Percentiles rank a stretch among this genome's conserved stretches.
Evolutionary conservation across 2,797 vertebrate genomes (phyloP).

Genomic region (Clarias platycephalus): DNA sequence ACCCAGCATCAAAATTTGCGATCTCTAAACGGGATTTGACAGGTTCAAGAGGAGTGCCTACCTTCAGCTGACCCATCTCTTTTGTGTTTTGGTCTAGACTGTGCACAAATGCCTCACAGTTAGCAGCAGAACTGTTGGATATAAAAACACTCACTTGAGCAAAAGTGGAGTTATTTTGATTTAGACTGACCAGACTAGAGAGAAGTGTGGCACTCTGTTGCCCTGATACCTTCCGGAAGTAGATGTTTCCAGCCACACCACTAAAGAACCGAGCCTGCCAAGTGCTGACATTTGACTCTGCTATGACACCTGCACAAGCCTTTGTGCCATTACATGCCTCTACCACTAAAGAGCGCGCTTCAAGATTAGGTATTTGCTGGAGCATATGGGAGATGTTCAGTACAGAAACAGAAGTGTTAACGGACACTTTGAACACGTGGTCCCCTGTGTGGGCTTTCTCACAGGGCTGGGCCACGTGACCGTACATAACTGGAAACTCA

Average conservation of each 20-base stretch:
- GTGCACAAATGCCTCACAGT: conserved; percentile 62
- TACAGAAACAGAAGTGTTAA: background rate
- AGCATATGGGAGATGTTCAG: conserved; percentile 62
- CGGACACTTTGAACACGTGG: conserved; percentile 59
- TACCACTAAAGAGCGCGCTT: conserved; percentile 72
- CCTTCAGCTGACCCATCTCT: conserved; percentile 61
- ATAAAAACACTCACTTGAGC: conserved; percentile 58
- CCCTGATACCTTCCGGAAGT: conserved; percentile 65
- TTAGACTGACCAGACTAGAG: conserved; percentile 65
- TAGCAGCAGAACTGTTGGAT: conserved; percentile 54
- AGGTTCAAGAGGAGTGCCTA: conserved; percentile 65
- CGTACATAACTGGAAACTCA: conserved; percentile 76
- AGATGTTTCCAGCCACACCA: conserved; percentile 71
- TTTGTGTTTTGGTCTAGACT: conserved; percentile 40
- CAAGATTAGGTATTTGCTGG: conserved; percentile 56
- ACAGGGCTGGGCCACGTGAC: conserved; percentile 72
- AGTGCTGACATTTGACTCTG: conserved; percentile 48
- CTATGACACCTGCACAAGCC: conserved; percentile 68
- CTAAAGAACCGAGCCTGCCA: conserved; percentile 71
- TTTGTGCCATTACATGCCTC: conserved; percentile 62
- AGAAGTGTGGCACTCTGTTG: conserved; percentile 58
- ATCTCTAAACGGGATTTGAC: conserved; percentile 68
- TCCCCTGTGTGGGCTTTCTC: conserved; percentile 66
- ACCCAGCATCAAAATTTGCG: conserved; percentile 4
- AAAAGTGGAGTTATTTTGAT: conserved; percentile 51